A percentile compares a stretch with the other conserved stretches of the same genome.
These are phyloP conservation scores for Eidolon dupreanum DNA, from an alignment of 2,797 vertebrate genomes.

Conservation along the genomic window DNA sequence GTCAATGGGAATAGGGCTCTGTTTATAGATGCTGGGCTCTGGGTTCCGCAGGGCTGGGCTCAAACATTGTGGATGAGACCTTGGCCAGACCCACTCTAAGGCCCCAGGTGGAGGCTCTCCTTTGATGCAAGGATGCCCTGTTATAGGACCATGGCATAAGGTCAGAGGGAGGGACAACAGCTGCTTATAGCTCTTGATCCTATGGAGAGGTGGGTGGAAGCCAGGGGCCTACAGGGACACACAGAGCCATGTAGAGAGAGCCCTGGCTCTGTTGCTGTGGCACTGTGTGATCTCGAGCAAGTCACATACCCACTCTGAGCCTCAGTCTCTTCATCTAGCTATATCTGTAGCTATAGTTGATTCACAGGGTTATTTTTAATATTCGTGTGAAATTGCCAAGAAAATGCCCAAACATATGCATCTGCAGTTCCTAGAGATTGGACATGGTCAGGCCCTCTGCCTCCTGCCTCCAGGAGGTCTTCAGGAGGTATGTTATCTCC, in stretches of 20 bases:
- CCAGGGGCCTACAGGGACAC: not conserved
- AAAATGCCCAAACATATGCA: not conserved
- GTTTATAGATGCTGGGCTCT: not conserved
- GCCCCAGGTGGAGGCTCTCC: not conserved
- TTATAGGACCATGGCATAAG: fast-evolving
- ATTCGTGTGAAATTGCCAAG: not conserved
- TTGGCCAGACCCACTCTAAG: not conserved
- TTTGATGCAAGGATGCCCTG: not conserved
- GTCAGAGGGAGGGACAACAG: not conserved
- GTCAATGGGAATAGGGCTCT: not conserved
- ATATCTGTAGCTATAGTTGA: not conserved
- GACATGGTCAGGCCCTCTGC: not conserved
- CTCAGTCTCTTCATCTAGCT: not conserved
- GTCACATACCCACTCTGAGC: not conserved
- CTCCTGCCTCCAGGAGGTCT: not conserved
- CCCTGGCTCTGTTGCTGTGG: not conserved
- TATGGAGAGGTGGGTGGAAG: not conserved
- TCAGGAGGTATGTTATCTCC: not conserved
- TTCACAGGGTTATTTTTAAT: not conserved
- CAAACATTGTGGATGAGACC: not conserved
- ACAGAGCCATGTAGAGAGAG: not conserved
- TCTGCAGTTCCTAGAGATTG: not conserved
- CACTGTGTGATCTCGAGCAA: not conserved
- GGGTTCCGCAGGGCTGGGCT: not conserved
- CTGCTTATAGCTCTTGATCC: not conserved